Percentiles rank a stretch among this genome's conserved stretches.
phyloP scores from a whole-genome alignment of 2,113 vertebrate species.

The Entosphenus tridentatus region DNA sequence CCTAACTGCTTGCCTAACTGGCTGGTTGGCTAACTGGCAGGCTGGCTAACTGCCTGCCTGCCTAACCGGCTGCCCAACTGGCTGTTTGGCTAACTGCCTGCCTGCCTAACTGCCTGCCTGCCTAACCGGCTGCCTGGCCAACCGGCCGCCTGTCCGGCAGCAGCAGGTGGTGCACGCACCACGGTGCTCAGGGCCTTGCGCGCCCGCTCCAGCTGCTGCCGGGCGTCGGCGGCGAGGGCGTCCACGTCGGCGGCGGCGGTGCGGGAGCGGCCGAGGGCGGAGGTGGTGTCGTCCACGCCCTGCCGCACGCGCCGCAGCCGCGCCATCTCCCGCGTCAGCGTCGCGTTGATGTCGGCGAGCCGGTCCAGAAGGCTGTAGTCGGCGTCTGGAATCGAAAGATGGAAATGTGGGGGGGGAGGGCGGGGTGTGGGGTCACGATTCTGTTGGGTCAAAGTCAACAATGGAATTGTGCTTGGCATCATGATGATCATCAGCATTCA shows the following conservation, averaged over 20 bases:
- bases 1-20: too few relatives aligned
- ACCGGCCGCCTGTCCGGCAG: not conserved
- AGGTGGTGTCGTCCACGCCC: conserved; percentile 41
- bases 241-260: conserved; percentile 36
- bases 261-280: conserved; percentile 41
- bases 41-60: too few relatives aligned
- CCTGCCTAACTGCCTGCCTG: not conserved
- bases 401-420: not conserved
- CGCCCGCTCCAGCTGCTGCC: conserved; percentile 58
- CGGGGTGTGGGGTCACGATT: not conserved
- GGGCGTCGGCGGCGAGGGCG: conserved; percentile 42
- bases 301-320: conserved; percentile 60
- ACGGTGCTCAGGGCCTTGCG: conserved; percentile 47
- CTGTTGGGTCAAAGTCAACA: not conserved
- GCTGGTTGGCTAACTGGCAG: too few relatives aligned
- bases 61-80: too few relatives aligned
- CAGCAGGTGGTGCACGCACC: conserved; percentile 25
- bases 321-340: conserved; percentile 46
- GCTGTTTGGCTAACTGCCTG: not conserved
- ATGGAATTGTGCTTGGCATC: not conserved
- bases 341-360: conserved; percentile 52
- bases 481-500: not conserved
- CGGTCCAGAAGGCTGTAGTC: conserved; percentile 61
- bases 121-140: not conserved
- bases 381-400: conserved; percentile 25